Base-by-base conservation (phyloP, 2,797 vertebrate species). In the Varecia variegata region DNA sequence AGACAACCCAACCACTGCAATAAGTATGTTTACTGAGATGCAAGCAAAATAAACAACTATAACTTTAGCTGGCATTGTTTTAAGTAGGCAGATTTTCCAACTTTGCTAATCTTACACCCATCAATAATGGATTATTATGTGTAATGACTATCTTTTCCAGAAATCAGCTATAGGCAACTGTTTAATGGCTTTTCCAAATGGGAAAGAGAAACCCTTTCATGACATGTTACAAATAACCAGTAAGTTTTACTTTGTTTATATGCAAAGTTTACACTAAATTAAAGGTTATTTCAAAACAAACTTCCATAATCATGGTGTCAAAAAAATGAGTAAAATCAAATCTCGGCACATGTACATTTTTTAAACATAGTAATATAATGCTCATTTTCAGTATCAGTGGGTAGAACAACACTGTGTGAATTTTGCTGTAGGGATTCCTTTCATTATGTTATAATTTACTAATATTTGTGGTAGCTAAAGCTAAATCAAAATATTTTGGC, bases 291-390 rank as follows among this genome's bases (percentile, higher is more conserved):
- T 82, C 13, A 92, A 87, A 79, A 65, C 25, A 89, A 56, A 18
- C 20, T 90, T 94, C 67, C 18, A 73, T 70, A 88, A 87, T 62
- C 74, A 88, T 21, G 45, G 38, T 89, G 5, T 87, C 15, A 97
- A 97, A 97, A 73, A 25, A 97, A 74, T 92, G n/a, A 94, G n/a
- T 35, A 81, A 83, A 96, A 86, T 88, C 70, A 95, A 96, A 81
- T 86, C 27, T 92, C 50, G 85, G 54, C 47, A 79, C 12, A 60
- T 47, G 38, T 67, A 81, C 17, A 74, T 92, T 87, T 92, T 84
- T 27, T 56, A 88, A 97, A 67, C 45, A 38, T 73, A 85, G 50
- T 30, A 84, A 7, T 70, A 70, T 82, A 90, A 70, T 82, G 68
- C 9, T 90, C 30, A 90, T 88, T 94, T 92, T 81, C 35, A 11